Evolutionary conservation across 2,113 vertebrate species (phyloP).

Genomic region (Haplochromis vanheusdeni): DNA sequence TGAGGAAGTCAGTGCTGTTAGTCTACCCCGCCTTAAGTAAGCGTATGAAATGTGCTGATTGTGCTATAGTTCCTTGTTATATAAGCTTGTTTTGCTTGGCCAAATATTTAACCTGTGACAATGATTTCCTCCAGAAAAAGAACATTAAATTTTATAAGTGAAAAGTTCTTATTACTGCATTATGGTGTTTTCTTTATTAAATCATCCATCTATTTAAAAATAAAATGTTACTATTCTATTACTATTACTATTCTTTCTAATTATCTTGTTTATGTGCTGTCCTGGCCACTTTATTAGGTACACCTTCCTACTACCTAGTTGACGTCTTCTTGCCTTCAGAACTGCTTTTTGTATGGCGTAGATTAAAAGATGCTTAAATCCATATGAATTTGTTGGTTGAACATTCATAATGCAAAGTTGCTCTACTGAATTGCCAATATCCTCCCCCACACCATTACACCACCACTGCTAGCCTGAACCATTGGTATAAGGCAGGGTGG

Average conservation of each 20-base stretch:
- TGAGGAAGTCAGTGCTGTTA: background rate
- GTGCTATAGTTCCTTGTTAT: background rate
- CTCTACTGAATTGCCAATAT: background rate
- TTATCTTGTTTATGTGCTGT: background rate
- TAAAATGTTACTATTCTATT: background rate
- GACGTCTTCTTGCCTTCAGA: background rate
- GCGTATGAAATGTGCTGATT: background rate
- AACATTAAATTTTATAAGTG: background rate
- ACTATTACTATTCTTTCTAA: background rate
- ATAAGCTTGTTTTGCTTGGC: background rate
- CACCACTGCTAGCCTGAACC: background rate
- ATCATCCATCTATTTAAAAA: background rate
- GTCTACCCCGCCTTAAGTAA: background rate
- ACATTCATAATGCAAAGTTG: background rate
- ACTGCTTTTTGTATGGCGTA: accelerated
- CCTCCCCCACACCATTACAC: accelerated
- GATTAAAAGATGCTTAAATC: background rate
- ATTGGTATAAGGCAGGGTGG: background rate
- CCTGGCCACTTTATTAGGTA: background rate
- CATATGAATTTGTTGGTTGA: background rate
- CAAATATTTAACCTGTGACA: background rate
- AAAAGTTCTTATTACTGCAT: background rate
- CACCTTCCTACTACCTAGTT: accelerated
- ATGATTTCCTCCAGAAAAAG: background rate
- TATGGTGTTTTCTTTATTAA: background rate